Evolutionary conservation across 2,113 vertebrate species (phyloP).

Genomic region (Candoia aspera): DNA sequence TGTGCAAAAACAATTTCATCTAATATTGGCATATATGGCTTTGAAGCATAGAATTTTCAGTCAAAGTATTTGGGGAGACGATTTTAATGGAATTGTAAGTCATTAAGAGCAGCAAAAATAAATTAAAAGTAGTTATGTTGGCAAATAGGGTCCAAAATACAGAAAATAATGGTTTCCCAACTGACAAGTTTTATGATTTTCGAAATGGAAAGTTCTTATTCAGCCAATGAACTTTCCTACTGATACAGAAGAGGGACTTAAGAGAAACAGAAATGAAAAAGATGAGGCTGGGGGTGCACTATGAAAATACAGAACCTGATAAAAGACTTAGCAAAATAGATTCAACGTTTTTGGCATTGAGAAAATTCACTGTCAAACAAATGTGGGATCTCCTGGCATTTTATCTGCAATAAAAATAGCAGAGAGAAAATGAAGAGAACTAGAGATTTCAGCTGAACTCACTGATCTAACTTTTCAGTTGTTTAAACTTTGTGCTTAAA

Average conservation of each 20-base stretch:
- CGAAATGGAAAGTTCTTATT: slow-evolving; percentile 21
- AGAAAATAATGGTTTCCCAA: slow-evolving; percentile 37
- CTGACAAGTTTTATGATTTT: slow-evolving; percentile 37
- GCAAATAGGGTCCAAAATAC: slow-evolving; percentile 26
- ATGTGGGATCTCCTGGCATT: not conserved
- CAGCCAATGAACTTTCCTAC: slow-evolving; percentile 18
- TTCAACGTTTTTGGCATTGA: not conserved
- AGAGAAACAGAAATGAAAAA: not conserved
- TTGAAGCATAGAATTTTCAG: slow-evolving; percentile 47
- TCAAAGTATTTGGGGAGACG: slow-evolving; percentile 35
- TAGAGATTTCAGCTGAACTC: not conserved
- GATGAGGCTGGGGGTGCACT: not conserved
- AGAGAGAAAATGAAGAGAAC: not conserved
- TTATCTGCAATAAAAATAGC: not conserved
- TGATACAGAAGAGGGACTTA: slow-evolving; percentile 31
- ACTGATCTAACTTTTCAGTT: not conserved
- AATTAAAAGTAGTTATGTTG: slow-evolving; percentile 59
- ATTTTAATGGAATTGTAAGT: slow-evolving; percentile 43
- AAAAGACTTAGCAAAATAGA: not conserved
- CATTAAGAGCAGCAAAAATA: slow-evolving; percentile 54
- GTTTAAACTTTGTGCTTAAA: not conserved
- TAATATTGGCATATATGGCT: slow-evolving; percentile 3
- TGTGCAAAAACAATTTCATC: slow-evolving; percentile 62
- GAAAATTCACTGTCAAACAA: not conserved
- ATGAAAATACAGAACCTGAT: not conserved